Evolutionary conservation across 2,888 invertebrate species (phyloP), one percentile per base, ranked within the genome.

Genomic region (Cylloceria caligata): DNA sequence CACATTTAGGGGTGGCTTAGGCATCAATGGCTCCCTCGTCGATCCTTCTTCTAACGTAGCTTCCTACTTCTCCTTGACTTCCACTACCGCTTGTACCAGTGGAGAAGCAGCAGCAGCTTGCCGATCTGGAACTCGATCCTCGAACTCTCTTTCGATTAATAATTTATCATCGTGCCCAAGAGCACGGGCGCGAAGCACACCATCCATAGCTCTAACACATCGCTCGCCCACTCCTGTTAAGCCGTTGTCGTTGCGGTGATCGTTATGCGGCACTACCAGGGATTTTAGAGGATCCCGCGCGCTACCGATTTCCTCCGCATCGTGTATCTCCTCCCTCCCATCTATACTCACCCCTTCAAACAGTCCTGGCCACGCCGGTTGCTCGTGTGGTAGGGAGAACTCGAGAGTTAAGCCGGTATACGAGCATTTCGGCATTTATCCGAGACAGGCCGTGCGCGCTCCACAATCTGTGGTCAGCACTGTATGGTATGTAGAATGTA

Each of bases 341-440:
- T n/a, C 13, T 16, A 24, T 9, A 9, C 55, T 39, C 16, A 16
- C 7, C 16, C 57, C 5, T 42, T 30, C 27, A 6, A 52, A 27
- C 6, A 19, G 3, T 21, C n/a, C n/a, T 36, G 24, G 27, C n/a
- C 34, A 6, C 52, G 36, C 0, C 16, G 52, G 13, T 7, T 4
- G 55, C 19, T 30, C 42, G 39, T 30, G 57, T 45, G 24, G 39
- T n/a, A 6, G 55, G 52, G 76, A 45, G 67, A 62, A 47, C 78
- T 83, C 72, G 83, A 60, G 87, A 83, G 85, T 86, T 85, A 81
- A 85, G 86, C 86, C 86, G 84, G 83, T 81, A 42, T 24, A 75
- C 83, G 85, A 83, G 86, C 84, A 86, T 87, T 87, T 85, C 83
- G 79, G 84, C 86, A 86, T 87, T 88, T 87, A 88, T 85, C 84